Percentiles rank a stretch among this genome's conserved stretches.
These are phyloP conservation scores for Cantharis rufa DNA, from an alignment of 2,888 invertebrate genomes.

Conservation along the genomic window DNA sequence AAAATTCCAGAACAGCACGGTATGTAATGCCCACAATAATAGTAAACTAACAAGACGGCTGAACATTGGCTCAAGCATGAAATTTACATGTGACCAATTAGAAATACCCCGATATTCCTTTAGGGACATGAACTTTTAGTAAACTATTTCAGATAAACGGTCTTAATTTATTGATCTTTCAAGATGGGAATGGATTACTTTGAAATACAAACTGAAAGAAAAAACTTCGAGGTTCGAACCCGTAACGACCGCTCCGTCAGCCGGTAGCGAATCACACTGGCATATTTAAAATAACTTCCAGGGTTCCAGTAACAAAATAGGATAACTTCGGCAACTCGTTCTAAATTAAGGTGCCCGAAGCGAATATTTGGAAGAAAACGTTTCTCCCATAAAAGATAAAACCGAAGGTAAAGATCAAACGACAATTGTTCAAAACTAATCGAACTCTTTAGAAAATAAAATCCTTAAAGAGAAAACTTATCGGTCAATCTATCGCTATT, in stretches of 20 bases:
- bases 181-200: too few species aligned
- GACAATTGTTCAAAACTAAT: background rate
- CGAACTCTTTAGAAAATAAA: background rate
- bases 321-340: background rate
- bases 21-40: background rate
- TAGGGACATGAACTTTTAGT: background rate
- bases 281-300: background rate
- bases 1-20: background rate
- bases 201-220: too few species aligned
- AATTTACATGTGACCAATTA: background rate
- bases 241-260: background rate
- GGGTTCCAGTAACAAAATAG: background rate
- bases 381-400: background rate
- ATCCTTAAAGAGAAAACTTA: background rate
- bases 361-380: background rate
- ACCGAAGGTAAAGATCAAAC: background rate
- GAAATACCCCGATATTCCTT: background rate
- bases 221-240: background rate
- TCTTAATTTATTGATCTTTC: background rate
- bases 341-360: background rate
- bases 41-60: background rate
- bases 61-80: background rate
- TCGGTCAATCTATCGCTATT: background rate
- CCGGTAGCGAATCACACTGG: too few species aligned
- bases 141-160: background rate